Conservation (phyloP, 2,797 vertebrate genomes). For the Argya squamiceps region DNA sequence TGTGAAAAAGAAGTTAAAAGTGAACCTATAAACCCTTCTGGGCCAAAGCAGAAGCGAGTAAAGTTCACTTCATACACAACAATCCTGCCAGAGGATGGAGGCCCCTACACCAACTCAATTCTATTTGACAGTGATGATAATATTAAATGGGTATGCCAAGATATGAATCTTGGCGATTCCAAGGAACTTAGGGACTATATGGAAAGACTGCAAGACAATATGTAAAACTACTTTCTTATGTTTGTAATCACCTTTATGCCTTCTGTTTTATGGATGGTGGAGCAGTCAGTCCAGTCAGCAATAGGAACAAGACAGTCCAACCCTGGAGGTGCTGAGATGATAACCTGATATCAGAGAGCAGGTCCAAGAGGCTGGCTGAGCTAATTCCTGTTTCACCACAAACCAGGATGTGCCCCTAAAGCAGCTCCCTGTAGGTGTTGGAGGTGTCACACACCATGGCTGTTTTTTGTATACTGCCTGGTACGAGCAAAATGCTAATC, state of each 20-base stretch:
- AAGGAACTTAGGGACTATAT: constrained; percentile 94
- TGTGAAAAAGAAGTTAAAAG: constrained; percentile 85
- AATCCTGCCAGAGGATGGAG: constrained; percentile 90
- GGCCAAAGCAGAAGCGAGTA: constrained; percentile 91
- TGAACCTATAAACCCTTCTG: constrained; percentile 84
- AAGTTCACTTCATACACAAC: constrained; percentile 98
- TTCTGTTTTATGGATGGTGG: constrained; percentile 81
- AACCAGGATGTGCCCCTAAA: constrained; percentile 43
- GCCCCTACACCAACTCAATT: constrained; percentile 86
- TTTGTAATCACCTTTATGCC: constrained; percentile 86
- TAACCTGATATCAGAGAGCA: neutral
- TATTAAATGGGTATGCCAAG: constrained; percentile 98
- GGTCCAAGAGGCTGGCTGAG: constrained; percentile 45
- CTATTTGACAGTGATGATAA: constrained; percentile 91
- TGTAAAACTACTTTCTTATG: constrained; percentile 84
- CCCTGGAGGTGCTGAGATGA: constrained; percentile 25
- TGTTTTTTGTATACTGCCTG: constrained; percentile 33
- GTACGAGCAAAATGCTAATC: constrained; percentile 23
- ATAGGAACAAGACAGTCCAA: constrained; percentile 60
- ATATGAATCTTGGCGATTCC: constrained; percentile 91
- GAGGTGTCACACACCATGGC: constrained; percentile 7
- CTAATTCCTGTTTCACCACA: constrained; percentile 19
- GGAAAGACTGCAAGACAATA: constrained; percentile 97
- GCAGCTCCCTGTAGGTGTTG: constrained; percentile 41
- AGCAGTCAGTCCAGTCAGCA: constrained; percentile 72